Percentiles rank a stretch among this genome's conserved stretches.
phyloP scores from a whole-genome alignment of 2,888 invertebrate genomes.

The Ochropleura leucogaster region DNA sequence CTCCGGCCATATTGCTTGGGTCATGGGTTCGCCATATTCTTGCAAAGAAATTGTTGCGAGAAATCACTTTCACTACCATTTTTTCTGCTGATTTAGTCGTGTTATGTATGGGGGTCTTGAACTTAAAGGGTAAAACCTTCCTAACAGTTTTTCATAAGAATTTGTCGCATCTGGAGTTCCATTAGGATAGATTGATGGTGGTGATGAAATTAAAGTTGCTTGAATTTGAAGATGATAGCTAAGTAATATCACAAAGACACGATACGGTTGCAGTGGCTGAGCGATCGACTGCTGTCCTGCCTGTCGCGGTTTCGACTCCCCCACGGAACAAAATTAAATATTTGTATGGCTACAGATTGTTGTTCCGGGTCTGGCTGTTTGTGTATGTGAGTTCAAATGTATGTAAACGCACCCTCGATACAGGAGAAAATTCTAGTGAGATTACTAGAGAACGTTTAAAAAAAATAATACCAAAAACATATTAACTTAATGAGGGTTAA shows the following conservation, averaged over 20 bases:
- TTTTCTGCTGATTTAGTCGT: conserved; percentile 53
- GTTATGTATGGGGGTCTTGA: conserved; percentile 45
- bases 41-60: conserved; percentile 47
- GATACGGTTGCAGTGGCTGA: too few species aligned
- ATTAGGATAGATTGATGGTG: conserved; percentile 2
- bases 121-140: conserved; percentile 33
- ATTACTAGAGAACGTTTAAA: too few species aligned
- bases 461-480: too few species aligned
- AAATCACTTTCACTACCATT: conserved; percentile 52
- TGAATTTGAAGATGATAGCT: background rate
- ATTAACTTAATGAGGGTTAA: too few species aligned
- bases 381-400: too few species aligned
- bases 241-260: background rate
- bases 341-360: too few species aligned
- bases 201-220: background rate
- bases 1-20: conserved; percentile 46
- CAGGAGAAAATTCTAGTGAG: too few species aligned
- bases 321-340: too few species aligned
- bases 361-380: too few species aligned
- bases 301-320: too few species aligned
- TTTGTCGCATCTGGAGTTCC: conserved; percentile 10
- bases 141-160: conserved; percentile 34
- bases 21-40: conserved; percentile 46
- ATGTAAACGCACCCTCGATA: too few species aligned
- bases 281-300: too few species aligned